These are phyloP conservation scores for Drosophila monieri DNA, from an alignment of 2,888 invertebrate genomes.

Conservation along the genomic window DNA sequence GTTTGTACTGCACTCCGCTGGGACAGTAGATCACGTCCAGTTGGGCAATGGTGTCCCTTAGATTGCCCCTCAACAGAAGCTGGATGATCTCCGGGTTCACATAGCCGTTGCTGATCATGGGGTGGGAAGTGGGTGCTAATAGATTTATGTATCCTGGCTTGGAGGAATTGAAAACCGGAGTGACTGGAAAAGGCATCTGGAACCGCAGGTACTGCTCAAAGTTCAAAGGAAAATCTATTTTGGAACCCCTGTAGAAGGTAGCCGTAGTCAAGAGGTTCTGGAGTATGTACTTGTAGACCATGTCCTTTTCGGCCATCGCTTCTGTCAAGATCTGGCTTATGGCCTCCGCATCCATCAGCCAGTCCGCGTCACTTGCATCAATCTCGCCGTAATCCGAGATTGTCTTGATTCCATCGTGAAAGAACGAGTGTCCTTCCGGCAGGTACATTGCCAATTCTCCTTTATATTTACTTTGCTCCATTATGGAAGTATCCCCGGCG, in stretches of 20 bases:
- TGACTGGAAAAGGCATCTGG: slow-evolving; percentile 53
- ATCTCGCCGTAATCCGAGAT: slow-evolving; percentile 55
- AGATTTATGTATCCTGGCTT: slow-evolving; percentile 59
- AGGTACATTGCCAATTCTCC: slow-evolving; percentile 7
- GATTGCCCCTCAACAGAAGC: slow-evolving; percentile 55
- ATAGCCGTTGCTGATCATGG: slow-evolving; percentile 53
- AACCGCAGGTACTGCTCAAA: slow-evolving; percentile 62
- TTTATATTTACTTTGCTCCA: slow-evolving; percentile 31
- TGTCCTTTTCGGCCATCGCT: slow-evolving; percentile 55
- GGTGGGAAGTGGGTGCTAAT: slow-evolving; percentile 42
- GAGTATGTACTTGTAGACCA: slow-evolving; percentile 49
- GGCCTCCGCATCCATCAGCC: slow-evolving; percentile 51
- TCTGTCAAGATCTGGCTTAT: slow-evolving; percentile 49
- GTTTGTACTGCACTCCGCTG: slow-evolving; percentile 48
- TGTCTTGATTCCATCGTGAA: slow-evolving; percentile 61
- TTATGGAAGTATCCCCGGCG: background rate
- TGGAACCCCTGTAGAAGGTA: slow-evolving; percentile 61
- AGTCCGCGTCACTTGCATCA: slow-evolving; percentile 46
- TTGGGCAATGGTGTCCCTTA: slow-evolving; percentile 47
- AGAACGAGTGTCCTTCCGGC: slow-evolving; percentile 44
- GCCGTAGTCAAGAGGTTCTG: slow-evolving; percentile 50
- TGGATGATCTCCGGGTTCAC: slow-evolving; percentile 61
- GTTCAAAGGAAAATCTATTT: slow-evolving; percentile 55
- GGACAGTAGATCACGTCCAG: slow-evolving; percentile 40
- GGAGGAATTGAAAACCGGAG: slow-evolving; percentile 55